A percentile compares a stretch with the other conserved stretches of the same genome.
phyloP scores from a whole-genome alignment of 2,888 invertebrate genomes.

The Anarsia innoxiella region DNA sequence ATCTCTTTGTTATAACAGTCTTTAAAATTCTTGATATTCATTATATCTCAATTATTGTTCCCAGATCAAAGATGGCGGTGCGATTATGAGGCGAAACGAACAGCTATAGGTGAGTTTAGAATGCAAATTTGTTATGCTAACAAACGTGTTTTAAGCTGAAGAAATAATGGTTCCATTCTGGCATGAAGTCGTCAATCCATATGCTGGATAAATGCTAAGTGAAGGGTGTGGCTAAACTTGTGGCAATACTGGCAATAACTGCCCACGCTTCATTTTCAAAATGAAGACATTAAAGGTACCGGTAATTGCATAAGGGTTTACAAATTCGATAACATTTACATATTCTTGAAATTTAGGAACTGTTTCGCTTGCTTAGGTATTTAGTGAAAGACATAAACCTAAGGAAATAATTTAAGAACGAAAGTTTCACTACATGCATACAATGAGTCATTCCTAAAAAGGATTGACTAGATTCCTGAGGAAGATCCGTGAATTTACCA shows the following conservation, averaged over 20 bases:
- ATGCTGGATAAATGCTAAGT: slow-evolving; percentile 45
- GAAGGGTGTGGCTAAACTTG: slow-evolving; percentile 44
- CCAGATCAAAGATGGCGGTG: slow-evolving; percentile 56
- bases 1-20: too few species aligned
- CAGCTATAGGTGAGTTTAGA: slow-evolving; percentile 54
- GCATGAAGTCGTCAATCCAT: slow-evolving; percentile 44
- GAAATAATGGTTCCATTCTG: slow-evolving; percentile 42
- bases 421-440: too few species aligned
- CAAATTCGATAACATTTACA: too few species aligned
- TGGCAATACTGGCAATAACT: slow-evolving; percentile 41
- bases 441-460: too few species aligned
- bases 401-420: too few species aligned
- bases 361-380: too few species aligned
- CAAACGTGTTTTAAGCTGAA: slow-evolving; percentile 29
- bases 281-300: slow-evolving; percentile 46
- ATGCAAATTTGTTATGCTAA: slow-evolving; percentile 41
- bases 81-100: slow-evolving; percentile 55
- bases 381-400: too few species aligned
- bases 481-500: too few species aligned
- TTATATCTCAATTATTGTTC: slow-evolving; percentile 39
- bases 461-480: too few species aligned
- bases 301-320: too few species aligned
- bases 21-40: too few species aligned
- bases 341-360: too few species aligned
- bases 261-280: slow-evolving; percentile 50